Conservation (phyloP, 2,113 vertebrate genomes). For the Charadrius vociferus region DNA sequence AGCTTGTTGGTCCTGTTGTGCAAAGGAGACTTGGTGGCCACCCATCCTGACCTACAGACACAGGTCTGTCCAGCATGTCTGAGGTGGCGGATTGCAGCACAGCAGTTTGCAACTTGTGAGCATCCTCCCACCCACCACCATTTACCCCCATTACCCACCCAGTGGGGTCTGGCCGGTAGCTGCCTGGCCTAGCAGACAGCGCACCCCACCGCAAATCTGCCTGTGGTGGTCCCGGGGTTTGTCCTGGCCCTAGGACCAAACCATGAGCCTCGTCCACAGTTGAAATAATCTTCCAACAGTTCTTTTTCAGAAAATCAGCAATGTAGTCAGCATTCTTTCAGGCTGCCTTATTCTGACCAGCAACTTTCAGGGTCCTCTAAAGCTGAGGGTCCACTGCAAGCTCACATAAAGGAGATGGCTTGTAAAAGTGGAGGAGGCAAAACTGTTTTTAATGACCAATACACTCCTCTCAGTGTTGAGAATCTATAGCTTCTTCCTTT, state of each 20-base stretch:
- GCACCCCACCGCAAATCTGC: fast-evolving
- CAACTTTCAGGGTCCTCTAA: conserved; percentile 85
- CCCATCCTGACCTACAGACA: not conserved
- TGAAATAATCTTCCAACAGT: conserved; percentile 87
- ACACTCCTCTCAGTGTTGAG: not conserved
- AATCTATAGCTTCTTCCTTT: not conserved
- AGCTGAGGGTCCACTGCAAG: conserved; percentile 86
- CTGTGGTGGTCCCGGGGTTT: not conserved
- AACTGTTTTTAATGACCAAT: not conserved
- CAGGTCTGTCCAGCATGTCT: fast-evolving
- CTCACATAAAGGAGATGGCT: conserved; percentile 82
- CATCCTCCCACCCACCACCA: not conserved
- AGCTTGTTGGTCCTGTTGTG: not conserved
- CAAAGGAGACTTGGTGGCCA: not conserved
- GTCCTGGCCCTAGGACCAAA: not conserved
- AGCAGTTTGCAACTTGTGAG: not conserved
- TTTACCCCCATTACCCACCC: not conserved
- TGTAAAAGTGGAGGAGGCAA: conserved; percentile 4
- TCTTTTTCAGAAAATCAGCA: conserved; percentile 87
- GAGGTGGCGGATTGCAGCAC: not conserved
- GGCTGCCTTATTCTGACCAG: conserved; percentile 89
- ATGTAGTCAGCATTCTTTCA: conserved; percentile 89
- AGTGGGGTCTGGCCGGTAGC: not conserved
- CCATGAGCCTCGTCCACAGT: not conserved
- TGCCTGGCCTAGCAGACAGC: not conserved